Base-by-base conservation (phyloP, 2,888 invertebrate genomes). In the Watsonalla binaria region DNA sequence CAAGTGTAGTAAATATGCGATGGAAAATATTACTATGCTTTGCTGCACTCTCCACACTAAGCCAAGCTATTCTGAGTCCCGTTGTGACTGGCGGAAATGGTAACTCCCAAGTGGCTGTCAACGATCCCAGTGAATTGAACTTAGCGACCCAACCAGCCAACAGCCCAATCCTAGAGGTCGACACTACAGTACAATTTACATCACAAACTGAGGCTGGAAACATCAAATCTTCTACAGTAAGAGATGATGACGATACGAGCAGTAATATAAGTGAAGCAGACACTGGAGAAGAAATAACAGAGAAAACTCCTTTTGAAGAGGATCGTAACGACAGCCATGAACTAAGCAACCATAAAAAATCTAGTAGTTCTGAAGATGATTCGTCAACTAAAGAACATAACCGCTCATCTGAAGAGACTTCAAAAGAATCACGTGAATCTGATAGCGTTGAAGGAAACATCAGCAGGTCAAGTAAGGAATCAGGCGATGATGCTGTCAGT, bases 21-120 rank as follows among this genome's bases (percentile, higher is more conserved):
- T 71, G 73, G 70, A 58, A 59, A 59, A 51, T 53, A 51, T 33
- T 70, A 37, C 70, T 63, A 65, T 52, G 73, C 37, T 49, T 57
- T 47, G 60, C 59, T 45, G 55, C 59, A 35, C 45, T 72, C 47
- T 53, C 60, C 35, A 53, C 54, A 14, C 52, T 54, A 15, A 53
- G 62, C 7, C 51, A 58, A 9, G 61, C 60, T 8, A 60, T 63
- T 35, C 47, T 54, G 34, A 52, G 9, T 6, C 42, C 34, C 6
- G 47, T 6, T 11, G 52, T 57, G 54, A 53, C 50, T 11, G 24
- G 46, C 39, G 14, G 56, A 55, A 8, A 42, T 53, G 2, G 34
- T 37, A 24, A 13, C 45, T 8, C 37, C 5, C 14, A 15, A 35
- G 8, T 9, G 35, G 35, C 34, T 37, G 51, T 35, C 37, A 35